Evolutionary conservation across 2,113 vertebrate species (phyloP), one percentile per base, ranked within the genome.

Genomic region (Myrmophylax atrothorax): DNA sequence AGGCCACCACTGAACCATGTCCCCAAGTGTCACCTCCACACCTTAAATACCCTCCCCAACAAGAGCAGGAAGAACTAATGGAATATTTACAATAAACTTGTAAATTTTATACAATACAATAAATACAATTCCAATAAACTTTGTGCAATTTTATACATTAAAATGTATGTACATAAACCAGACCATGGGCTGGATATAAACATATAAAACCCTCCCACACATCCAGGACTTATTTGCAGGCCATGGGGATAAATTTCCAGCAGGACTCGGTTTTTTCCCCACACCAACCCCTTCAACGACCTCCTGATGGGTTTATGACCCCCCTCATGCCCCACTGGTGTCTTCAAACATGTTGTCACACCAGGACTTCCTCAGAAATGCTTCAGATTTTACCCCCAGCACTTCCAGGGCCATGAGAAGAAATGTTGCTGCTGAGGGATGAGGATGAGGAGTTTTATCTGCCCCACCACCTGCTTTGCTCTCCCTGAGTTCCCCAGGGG

Each of bases 231-330:
- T n/a, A n/a, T n/a, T n/a, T n/a, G n/a, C n/a, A 19, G 26, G 59
- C 15, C 17, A 22, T 18, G 11, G 17, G 1, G 31, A 25, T 50
- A 42, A 89, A 81, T 64, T 23, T 28, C 50, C 67, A 62, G 53
- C 58, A 68, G 50, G 28, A 40, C 24, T 76, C 1, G 0, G 40
- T 44, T 25, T 3, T 29, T 16, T 3, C 22, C 11, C 2, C 18
- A 47, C 12, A 38, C 25, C 84, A 58, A 25, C 5, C 49, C 1
- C 28, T 23, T 37, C 18, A 3, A 16, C 2, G 8, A 59, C 50
- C 60, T 58, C 18, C 24, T 0, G 0, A 9, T 0, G 7, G 23
- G 17, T 60, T 69, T 74, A 60, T 3, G 63, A 29, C 55, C 38
- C 35, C 3, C 28, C 44, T 75, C 40, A 24, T 24, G 26, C 42